These are phyloP conservation scores for Porites australiensis DNA, from an alignment of 64 coral and sea anemone species.

Conservation along the genomic window DNA sequence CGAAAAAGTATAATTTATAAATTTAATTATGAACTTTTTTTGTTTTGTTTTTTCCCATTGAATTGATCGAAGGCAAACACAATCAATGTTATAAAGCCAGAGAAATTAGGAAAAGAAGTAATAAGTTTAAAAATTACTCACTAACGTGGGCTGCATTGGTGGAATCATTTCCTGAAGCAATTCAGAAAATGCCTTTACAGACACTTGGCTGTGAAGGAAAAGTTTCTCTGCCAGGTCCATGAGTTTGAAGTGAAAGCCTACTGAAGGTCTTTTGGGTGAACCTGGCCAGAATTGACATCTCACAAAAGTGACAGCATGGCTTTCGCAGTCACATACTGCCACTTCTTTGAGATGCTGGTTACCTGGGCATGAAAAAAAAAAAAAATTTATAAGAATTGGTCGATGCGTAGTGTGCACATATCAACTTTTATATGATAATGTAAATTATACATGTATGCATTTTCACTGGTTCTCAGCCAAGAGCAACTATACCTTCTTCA, in stretches of 20 bases:
- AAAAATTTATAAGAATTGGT: too few species aligned
- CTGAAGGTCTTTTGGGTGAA: conserved; percentile 76
- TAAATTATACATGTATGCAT: too few species aligned
- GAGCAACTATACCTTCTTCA: too few species aligned
- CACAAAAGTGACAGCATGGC: conserved; percentile 64
- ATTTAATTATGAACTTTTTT: too few species aligned
- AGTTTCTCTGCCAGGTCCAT: conserved; percentile 76
- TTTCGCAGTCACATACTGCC: conserved; percentile 73
- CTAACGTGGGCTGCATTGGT: conserved; percentile 65
- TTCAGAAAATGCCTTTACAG: conserved; percentile 73
- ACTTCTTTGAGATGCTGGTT: conserved; percentile 77
- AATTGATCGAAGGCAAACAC: too few species aligned
- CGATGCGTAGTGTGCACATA: too few species aligned
- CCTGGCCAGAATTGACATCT: conserved; percentile 81
- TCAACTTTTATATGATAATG: too few species aligned
- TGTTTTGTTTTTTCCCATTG: too few species aligned
- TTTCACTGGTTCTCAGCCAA: too few species aligned
- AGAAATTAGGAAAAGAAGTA: too few species aligned
- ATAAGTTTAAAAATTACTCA: conserved; percentile 35
- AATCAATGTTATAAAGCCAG: too few species aligned
- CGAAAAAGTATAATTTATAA: too few species aligned
- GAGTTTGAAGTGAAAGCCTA: conserved; percentile 76
- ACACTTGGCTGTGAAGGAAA: conserved; percentile 76
- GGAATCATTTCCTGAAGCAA: conserved; percentile 55
- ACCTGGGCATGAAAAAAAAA: conserved; percentile 49